Conservation (phyloP, 2,113 vertebrate genomes). For the Alligator mississippiensis region DNA sequence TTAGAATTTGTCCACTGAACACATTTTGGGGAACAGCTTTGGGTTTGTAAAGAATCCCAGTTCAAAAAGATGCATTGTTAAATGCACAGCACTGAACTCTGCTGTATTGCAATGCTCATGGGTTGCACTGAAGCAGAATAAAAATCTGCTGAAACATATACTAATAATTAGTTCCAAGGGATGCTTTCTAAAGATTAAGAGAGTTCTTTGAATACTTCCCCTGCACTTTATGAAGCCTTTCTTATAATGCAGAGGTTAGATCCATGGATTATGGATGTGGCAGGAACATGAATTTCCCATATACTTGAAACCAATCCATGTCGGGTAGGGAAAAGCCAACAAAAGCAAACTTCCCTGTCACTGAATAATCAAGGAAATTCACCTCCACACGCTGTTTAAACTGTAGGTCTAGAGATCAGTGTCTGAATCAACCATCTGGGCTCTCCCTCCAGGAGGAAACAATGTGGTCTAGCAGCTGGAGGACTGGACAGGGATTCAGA, state of each 20-base stretch:
- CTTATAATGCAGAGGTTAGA: not conserved
- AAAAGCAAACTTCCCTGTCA: not conserved
- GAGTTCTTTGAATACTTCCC: not conserved
- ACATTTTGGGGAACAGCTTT: not conserved
- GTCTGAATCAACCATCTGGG: not conserved
- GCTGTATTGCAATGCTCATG: not conserved
- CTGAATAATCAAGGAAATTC: not conserved
- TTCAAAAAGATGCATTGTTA: not conserved
- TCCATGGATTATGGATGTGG: not conserved
- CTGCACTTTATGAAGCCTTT: not conserved
- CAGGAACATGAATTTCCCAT: not conserved
- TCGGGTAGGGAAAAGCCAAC: not conserved
- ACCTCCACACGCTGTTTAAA: not conserved
- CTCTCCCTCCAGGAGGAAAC: not conserved
- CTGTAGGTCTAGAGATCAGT: not conserved
- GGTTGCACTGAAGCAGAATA: not conserved
- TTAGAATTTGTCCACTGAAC: not conserved
- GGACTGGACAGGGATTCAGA: not conserved
- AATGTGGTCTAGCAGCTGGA: rapidly evolving
- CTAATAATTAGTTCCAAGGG: not conserved
- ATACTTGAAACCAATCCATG: not conserved
- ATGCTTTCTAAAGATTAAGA: not conserved
- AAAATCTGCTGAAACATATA: not conserved
- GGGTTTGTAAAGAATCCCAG: not conserved
- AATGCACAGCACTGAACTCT: not conserved